Evolutionary conservation across 2,888 invertebrate species (phyloP).

Genomic region (Ectemnius lituratus): DNA sequence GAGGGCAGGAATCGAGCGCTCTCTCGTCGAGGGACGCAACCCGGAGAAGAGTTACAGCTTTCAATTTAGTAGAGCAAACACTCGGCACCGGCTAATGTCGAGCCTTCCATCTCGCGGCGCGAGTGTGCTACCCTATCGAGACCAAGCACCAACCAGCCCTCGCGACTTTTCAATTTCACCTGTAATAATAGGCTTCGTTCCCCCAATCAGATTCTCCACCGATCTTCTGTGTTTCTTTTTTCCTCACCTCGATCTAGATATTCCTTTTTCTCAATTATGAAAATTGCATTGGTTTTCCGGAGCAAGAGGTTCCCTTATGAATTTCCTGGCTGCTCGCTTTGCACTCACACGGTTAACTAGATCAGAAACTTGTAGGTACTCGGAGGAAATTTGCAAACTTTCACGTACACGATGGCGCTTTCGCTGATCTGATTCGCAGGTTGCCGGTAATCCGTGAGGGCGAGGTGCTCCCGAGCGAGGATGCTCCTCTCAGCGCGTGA

Average conservation of each 20-base stretch:
- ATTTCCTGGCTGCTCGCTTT: too few species aligned
- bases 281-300: too few species aligned
- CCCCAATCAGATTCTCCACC: too few species aligned
- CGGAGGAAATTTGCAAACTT: too few species aligned
- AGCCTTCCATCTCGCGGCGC: conserved; percentile 47
- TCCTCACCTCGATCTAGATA: too few species aligned
- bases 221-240: too few species aligned
- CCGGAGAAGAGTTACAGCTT: conserved; percentile 68
- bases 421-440: conserved; percentile 34
- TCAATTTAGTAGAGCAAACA: conserved; percentile 71
- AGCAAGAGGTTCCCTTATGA: too few species aligned
- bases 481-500: conserved; percentile 50
- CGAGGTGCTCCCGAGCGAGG: conserved; percentile 39
- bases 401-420: too few species aligned
- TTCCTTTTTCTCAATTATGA: too few species aligned
- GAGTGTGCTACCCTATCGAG: conserved; percentile 37
- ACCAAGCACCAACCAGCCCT: conserved; percentile 21
- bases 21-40: conserved; percentile 53
- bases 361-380: too few species aligned
- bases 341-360: too few species aligned
- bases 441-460: conserved; percentile 42
- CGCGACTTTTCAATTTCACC: conserved; percentile 5
- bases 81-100: conserved; percentile 60
- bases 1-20: conserved; percentile 12
- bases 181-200: too few species aligned